Conservation (phyloP, 2,888 invertebrate species). For the Stenichneumon culpator region DNA sequence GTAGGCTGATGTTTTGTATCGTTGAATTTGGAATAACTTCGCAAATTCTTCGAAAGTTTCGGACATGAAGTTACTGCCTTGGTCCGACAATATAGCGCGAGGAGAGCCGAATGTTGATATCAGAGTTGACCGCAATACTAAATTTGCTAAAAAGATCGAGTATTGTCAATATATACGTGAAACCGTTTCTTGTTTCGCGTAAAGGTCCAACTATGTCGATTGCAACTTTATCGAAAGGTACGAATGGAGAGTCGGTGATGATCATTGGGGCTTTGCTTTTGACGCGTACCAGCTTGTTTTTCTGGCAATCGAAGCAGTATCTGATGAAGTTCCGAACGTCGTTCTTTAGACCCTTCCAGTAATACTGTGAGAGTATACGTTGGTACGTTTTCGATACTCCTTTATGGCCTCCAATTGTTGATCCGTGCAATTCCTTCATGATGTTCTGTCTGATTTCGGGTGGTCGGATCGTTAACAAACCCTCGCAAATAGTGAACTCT, state of each 20-base stretch:
- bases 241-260: slow-evolving; percentile 44
- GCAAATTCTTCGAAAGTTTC: slow-evolving; percentile 47
- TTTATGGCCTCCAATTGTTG: slow-evolving; percentile 54
- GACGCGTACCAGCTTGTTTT: slow-evolving; percentile 46
- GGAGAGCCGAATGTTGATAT: slow-evolving; percentile 56
- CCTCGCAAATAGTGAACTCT: slow-evolving; percentile 26
- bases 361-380: slow-evolving; percentile 31
- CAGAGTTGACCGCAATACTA: background rate
- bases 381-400: slow-evolving; percentile 55
- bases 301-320: slow-evolving; percentile 41
- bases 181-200: slow-evolving; percentile 46
- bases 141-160: slow-evolving; percentile 43
- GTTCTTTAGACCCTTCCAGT: slow-evolving; percentile 47
- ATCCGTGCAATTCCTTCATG: slow-evolving; percentile 48
- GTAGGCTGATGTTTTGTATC: slow-evolving; percentile 40
- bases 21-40: slow-evolving; percentile 15
- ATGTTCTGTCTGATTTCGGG: slow-evolving; percentile 34
- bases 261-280: slow-evolving; percentile 53
- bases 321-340: slow-evolving; percentile 36
- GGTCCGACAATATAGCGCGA: slow-evolving; percentile 56
- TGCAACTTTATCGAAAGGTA: slow-evolving; percentile 39
- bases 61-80: slow-evolving; percentile 58
- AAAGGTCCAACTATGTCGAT: slow-evolving; percentile 66
- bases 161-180: slow-evolving; percentile 48
- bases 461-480: slow-evolving; percentile 24